A percentile compares a stretch with the other conserved stretches of the same genome.
Evolutionary conservation across 37 sponge, comb jelly and placozoan species (phyloP).

Genomic region (Bolinopsis microptera): DNA sequence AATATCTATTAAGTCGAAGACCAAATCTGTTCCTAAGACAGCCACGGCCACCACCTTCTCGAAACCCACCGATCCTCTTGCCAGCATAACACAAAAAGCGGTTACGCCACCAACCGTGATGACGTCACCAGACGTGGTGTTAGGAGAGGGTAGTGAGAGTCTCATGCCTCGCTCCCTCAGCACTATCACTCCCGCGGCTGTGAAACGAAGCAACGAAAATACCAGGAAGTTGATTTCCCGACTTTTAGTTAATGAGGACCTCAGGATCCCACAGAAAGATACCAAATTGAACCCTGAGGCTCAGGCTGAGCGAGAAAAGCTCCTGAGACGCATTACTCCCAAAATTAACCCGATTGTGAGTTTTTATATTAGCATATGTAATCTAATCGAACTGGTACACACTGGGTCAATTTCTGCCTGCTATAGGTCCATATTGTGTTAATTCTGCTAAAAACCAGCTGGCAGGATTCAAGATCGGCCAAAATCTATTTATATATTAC

Average conservation of each 20-base stretch:
- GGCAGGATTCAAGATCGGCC: too few relatives aligned
- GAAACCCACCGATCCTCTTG: neutral
- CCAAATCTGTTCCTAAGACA: neutral
- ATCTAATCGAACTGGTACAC: too few relatives aligned
- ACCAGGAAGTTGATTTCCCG: constrained; percentile 35
- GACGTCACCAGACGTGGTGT: neutral
- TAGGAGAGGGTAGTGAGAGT: constrained; percentile 32
- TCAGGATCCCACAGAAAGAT: constrained; percentile 11
- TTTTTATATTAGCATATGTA: too few relatives aligned
- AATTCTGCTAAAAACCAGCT: too few relatives aligned
- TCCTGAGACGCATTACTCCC: neutral
- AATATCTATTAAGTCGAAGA: too few relatives aligned
- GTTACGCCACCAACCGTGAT: neutral
- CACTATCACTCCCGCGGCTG: constrained; percentile 13
- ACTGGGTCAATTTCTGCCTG: too few relatives aligned
- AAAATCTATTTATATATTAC: too few relatives aligned
- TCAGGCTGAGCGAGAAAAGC: neutral
- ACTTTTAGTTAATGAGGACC: constrained; percentile 6
- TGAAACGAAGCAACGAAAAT: neutral
- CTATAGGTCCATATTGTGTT: too few relatives aligned
- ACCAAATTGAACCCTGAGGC: neutral
- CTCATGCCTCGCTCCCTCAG: constrained; percentile 32
- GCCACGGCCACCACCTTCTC: neutral
- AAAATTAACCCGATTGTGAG: constrained; percentile 13
- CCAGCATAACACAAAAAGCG: neutral